Percentiles rank a stretch among this genome's conserved stretches.
These are phyloP conservation scores for Mactra quadrangularis DNA, from an alignment of 1,140 invertebrate genomes.

Conservation along the genomic window DNA sequence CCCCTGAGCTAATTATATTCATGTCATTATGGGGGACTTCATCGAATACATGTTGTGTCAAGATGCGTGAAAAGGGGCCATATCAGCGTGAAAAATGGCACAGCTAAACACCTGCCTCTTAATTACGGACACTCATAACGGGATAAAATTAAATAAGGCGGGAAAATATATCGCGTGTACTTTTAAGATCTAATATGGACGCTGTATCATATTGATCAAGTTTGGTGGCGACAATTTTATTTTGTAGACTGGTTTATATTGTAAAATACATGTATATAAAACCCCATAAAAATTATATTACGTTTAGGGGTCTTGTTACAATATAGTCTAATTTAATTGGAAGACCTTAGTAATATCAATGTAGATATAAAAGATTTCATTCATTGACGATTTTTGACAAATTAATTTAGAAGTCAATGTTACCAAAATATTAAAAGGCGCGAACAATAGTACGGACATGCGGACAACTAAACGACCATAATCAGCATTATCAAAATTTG, in stretches of 20 bases:
- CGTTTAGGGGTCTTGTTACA: too few species aligned
- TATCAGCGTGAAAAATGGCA: slow-evolving; percentile 54
- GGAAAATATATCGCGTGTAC: slow-evolving; percentile 22
- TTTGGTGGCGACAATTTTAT: neutral
- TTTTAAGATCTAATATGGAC: neutral
- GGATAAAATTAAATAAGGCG: slow-evolving; percentile 31
- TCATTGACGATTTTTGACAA: too few species aligned
- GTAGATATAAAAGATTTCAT: too few species aligned
- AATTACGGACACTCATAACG: slow-evolving; percentile 57
- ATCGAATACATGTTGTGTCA: slow-evolving; percentile 29
- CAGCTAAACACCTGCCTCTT: slow-evolving; percentile 34
- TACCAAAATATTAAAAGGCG: too few species aligned
- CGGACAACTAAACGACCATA: too few species aligned
- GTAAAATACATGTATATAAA: neutral
- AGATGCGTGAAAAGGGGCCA: slow-evolving; percentile 47
- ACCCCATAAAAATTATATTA: too few species aligned
- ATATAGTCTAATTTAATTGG: too few species aligned
- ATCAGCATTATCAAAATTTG: too few species aligned
- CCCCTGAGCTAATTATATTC: slow-evolving; percentile 59
- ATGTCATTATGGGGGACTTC: slow-evolving; percentile 50
- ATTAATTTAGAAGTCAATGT: too few species aligned
- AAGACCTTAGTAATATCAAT: too few species aligned
- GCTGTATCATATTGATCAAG: neutral
- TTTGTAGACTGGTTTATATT: neutral
- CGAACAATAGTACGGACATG: too few species aligned